Base-by-base conservation (phyloP, 1,140 invertebrate genomes). In the Rhagoletis zephyria region DNA sequence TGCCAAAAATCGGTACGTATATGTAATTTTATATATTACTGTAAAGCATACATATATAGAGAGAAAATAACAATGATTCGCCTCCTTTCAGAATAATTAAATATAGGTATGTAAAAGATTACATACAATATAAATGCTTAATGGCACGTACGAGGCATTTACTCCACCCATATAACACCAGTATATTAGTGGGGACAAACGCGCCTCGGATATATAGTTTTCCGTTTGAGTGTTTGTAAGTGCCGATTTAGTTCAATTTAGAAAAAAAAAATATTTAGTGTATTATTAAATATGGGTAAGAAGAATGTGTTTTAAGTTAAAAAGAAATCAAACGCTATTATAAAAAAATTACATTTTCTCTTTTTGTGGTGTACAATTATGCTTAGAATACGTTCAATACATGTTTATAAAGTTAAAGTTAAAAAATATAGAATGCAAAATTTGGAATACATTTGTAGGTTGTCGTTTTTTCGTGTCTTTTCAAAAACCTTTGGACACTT, bases 341-440 rank as follows among this genome's bases (percentile, higher is more conserved):
- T 51, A 77, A 81, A 51, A 81, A 9, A 56, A 14, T 81, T 81
- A 30, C 14, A 30, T 56, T 81, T 56, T 48, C 51, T 77, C 48
- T 81, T 81, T 14, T 14, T 81, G 48, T 56, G n/a, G 14, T 81
- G 51, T 81, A 56, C 16, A 56, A 77, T 51, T 30, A n/a, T 16
- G 48, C 48, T 81, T 81, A 81, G 45, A 74, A 74, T 74, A 74
- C 7, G 74, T 81, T 81, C 45, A 51, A 81, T 51, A 81, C 42
- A 81, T 19, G 48, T 56, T 16, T 56, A 10, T 81, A 60, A 85
- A 60, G 48, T 70, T 77, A 60, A 87, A 87, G 65, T 59, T 40
- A 87, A 87, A 56, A 67, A 65, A 65, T 6, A 60, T 16, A 67
- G 70, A 87, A 87, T 87, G 40, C 67, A 60, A 74, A 61, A 86